These are phyloP conservation scores for Ligdia adustata DNA, from an alignment of 2,888 invertebrate genomes.

Conservation along the genomic window DNA sequence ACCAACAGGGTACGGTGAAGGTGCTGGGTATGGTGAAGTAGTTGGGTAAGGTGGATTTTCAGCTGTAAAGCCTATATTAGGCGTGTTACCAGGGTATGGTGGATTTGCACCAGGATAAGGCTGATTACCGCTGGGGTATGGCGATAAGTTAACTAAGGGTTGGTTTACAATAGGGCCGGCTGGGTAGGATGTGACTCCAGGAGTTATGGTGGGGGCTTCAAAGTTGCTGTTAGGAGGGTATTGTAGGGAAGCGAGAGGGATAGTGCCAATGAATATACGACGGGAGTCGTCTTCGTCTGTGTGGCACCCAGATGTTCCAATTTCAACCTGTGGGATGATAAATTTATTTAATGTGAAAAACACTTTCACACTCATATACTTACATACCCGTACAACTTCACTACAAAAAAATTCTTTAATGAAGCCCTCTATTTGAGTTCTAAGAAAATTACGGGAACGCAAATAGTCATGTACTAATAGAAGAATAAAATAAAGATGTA, in stretches of 20 bases:
- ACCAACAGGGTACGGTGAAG: constrained; percentile 14
- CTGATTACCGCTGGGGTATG: constrained; percentile 30
- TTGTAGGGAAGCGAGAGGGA: constrained; percentile 48
- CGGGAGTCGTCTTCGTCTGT: constrained; percentile 44
- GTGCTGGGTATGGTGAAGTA: constrained; percentile 23
- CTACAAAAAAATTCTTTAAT: too few relatives aligned
- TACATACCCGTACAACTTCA: too few relatives aligned
- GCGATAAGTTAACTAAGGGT: constrained; percentile 34
- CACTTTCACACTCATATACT: too few relatives aligned
- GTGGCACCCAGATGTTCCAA: constrained; percentile 61
- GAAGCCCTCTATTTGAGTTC: too few relatives aligned
- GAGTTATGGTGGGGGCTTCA: constrained; percentile 33
- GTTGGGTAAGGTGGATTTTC: constrained; percentile 39
- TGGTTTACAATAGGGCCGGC: constrained; percentile 47
- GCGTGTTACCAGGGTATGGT: constrained; percentile 40
- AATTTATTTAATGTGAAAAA: background rate
- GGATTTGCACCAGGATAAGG: constrained; percentile 19
- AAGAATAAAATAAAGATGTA: too few relatives aligned
- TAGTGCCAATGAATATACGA: constrained; percentile 57
- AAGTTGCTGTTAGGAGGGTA: constrained; percentile 37
- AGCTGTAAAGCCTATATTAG: too few relatives aligned
- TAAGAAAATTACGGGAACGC: too few relatives aligned
- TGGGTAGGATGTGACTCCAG: constrained; percentile 35
- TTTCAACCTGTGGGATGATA: constrained; percentile 49
- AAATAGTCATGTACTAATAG: too few relatives aligned